Evolutionary conservation across 2,113 vertebrate genomes (phyloP), one percentile per base, ranked within the genome.

Genomic region (Chloroceryle aenea): DNA sequence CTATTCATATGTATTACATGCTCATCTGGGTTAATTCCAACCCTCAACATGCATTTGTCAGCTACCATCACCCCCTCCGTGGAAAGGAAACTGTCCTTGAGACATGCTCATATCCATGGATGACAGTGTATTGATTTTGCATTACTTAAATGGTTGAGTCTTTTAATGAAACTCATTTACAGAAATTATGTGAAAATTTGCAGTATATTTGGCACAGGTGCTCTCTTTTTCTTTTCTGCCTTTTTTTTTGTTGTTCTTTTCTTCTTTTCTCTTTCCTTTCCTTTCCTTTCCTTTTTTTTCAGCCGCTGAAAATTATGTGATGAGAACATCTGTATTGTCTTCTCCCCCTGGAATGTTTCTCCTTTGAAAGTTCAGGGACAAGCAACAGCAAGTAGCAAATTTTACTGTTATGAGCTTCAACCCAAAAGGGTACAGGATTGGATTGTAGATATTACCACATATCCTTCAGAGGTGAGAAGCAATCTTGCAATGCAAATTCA

Each of bases 61-160:
- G 10, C 34, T n/a, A 62, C 53, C 26, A 40, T 64, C 40, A 77
- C 10, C 16, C 25, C 7, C 34, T 81, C 32, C 16, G 23, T 89
- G 21, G 71, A 90, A 88, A 87, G 40, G 6, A 87, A 84, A n/a
- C 78, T 83, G 73, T 66, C 87, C 95, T 96, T 95, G 76, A 93
- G 79, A 86, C 3, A 6, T 94, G 52, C 61, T 97, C 22, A 5
- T 90, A 85, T 87, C 90, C 67, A 61, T 40, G 5, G 69, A 73
- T 74, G 73, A 58, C 17, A 96, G 58, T 67, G 64, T 93, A 95
- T 96, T 81, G 95, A 95, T 96, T 96, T 78, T 86, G 56, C 40
- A 21, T 94, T 84, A 92, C 68, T 92, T 79, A 64, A 84, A 67
- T 0, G 12, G 16, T 4, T 93, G 75, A 43, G 64, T 86, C 32